phyloP scores from a whole-genome alignment of 37 sponge, comb jelly and placozoan species.

The Lycopodina hypogea region DNA sequence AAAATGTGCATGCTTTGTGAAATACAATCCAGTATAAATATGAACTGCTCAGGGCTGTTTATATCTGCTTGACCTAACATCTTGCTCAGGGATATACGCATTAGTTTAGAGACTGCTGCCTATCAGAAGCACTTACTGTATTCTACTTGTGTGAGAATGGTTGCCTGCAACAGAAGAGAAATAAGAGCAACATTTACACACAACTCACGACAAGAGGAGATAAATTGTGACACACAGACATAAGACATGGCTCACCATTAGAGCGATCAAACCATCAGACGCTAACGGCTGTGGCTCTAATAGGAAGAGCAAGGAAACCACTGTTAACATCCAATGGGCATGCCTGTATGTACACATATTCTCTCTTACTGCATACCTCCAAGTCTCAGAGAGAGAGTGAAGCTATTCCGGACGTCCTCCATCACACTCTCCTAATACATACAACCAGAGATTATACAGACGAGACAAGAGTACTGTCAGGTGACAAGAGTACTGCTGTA shows the following conservation, averaged over 20 bases:
- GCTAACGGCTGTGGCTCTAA: slow-evolving; percentile 48
- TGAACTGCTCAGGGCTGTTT: too few relatives aligned
- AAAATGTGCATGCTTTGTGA: too few relatives aligned
- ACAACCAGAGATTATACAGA: neutral
- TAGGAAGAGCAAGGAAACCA: neutral
- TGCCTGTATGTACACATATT: too few relatives aligned
- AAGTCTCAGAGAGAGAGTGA: slow-evolving; percentile 24
- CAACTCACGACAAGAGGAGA: neutral
- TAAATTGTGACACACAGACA: neutral
- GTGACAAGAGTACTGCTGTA: too few relatives aligned
- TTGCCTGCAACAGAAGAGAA: slow-evolving; percentile 32
- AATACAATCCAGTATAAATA: too few relatives aligned
- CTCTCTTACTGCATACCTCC: slow-evolving; percentile 42
- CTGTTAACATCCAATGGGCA: too few relatives aligned
- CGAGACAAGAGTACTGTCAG: neutral
- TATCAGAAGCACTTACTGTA: slow-evolving; percentile 11
- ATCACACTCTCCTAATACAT: slow-evolving; percentile 30
- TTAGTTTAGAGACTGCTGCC: too few relatives aligned
- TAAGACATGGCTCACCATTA: slow-evolving; percentile 43
- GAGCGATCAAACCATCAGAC: slow-evolving; percentile 58
- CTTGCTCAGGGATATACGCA: too few relatives aligned
- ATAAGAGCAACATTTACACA: slow-evolving; percentile 8
- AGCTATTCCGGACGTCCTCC: slow-evolving; percentile 35
- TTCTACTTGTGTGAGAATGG: slow-evolving; percentile 42
- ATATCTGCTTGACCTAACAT: too few relatives aligned